Conservation (phyloP, 2,797 vertebrate genomes). For the Acanthornis magna region DNA sequence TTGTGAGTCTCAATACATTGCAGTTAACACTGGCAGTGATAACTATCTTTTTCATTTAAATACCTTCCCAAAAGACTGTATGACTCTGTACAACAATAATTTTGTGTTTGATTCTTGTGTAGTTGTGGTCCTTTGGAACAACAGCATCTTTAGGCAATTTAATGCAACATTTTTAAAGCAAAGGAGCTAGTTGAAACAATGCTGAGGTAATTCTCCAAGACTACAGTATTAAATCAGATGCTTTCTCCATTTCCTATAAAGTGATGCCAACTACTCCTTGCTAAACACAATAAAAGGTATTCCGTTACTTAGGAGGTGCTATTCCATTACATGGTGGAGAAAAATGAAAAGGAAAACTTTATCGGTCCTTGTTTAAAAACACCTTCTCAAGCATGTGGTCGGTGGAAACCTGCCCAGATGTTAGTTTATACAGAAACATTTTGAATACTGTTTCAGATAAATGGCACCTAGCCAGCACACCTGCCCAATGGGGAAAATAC, state of each 20-base stretch:
- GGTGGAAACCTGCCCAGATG: neutral
- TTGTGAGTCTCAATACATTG: neutral
- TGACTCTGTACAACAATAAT: neutral
- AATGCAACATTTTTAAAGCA: neutral
- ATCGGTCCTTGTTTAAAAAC: neutral
- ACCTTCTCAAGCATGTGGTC: neutral
- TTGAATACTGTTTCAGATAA: neutral
- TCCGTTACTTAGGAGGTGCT: neutral
- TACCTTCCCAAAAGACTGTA: neutral
- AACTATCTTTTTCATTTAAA: neutral
- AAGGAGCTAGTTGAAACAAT: neutral
- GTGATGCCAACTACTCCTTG: neutral
- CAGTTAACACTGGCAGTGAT: neutral
- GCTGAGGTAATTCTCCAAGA: neutral
- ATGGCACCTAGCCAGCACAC: neutral
- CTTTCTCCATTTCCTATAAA: slow-evolving; percentile 16
- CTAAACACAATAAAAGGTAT: neutral
- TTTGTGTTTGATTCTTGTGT: neutral
- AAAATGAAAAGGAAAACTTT: neutral
- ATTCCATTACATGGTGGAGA: neutral
- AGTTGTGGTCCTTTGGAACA: neutral
- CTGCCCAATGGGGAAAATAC: neutral
- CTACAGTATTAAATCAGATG: neutral
- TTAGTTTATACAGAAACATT: neutral
- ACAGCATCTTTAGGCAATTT: neutral